Evolutionary conservation across 2,113 vertebrate species (phyloP), one percentile per base, ranked within the genome.

Genomic region (Trochalopteron elliotii): DNA sequence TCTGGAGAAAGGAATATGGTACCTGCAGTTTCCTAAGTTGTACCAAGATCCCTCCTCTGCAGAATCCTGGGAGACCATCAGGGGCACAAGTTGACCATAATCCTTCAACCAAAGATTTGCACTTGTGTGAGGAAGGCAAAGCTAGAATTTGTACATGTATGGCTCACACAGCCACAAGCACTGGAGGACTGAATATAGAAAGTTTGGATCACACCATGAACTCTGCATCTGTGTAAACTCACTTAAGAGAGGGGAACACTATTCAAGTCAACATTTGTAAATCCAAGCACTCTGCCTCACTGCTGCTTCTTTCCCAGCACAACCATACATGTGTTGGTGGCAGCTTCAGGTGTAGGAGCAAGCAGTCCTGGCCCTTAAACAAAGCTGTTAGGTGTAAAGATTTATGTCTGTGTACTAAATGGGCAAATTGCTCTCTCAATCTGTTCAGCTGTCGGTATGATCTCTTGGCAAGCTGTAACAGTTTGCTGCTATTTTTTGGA

Each of bases 271-370:
- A 28, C 12, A 11, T 84, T 42, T 70, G 17, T 27, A 78, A 83
- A 74, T 16, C 15, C 17, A 40, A 57, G 18, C 2, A 0, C 57
- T 55, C 15, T 79, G 16, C 28, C n/a, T 70, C 21, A 6, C n/a
- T 75, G 14, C 15, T 3, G 0, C 56, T 59, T 89, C 56, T 79
- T 52, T 87, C 17, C 40, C 7, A 6, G 30, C 0, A 0, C 0
- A 0, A 64, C 30, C 3, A 3, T 12, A 4, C 40, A 1, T 16
- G 10, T 47, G 33, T 53, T 33, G 76, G 61, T 30, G 42, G 24
- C 45, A 53, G 47, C n/a, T 44, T 82, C 37, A 71, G n/a, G 45
- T 85, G 50, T 30, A 61, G 67, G 72, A 72, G 31, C 4, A 5
- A 91, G 53, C n/a, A 83, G 70, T 39, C 31, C 25, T 84, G 61